These are phyloP conservation scores for Koerneria pararmatus DNA, from an alignment of 2,888 invertebrate genomes.

Conservation along the genomic window DNA sequence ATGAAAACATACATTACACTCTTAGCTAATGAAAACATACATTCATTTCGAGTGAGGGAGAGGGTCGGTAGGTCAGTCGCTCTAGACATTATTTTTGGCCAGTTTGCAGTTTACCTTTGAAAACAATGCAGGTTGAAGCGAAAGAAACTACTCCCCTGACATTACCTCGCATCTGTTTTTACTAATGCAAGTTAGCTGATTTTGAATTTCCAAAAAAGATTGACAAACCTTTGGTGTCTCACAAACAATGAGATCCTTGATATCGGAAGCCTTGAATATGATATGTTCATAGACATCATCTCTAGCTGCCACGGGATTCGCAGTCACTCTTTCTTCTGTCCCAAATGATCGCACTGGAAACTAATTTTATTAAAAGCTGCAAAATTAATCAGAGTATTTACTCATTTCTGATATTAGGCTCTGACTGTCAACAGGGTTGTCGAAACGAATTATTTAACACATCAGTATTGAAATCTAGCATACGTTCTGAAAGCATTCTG, in stretches of 20 bases:
- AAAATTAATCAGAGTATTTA: slow-evolving; percentile 11
- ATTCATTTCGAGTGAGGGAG: too few relatives aligned
- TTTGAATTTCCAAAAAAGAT: too few relatives aligned
- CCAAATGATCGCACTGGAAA: slow-evolving; percentile 91
- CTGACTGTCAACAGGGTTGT: not conserved
- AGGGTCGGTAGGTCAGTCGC: too few relatives aligned
- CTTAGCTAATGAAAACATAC: too few relatives aligned
- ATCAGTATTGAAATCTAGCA: slow-evolving; percentile 3
- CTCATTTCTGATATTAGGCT: not conserved
- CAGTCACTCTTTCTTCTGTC: slow-evolving; percentile 93
- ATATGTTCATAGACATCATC: slow-evolving; percentile 98
- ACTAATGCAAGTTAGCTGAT: too few relatives aligned
- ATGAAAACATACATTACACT: too few relatives aligned
- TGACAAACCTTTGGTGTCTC: slow-evolving; percentile 71
- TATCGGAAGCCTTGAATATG: slow-evolving; percentile 85
- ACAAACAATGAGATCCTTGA: slow-evolving; percentile 91
- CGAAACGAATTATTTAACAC: not conserved
- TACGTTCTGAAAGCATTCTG: too few relatives aligned
- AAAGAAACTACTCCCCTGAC: too few relatives aligned
- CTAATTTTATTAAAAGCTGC: not conserved
- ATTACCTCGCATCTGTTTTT: too few relatives aligned
- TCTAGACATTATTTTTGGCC: too few relatives aligned
- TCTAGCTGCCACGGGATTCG: slow-evolving; percentile 88
- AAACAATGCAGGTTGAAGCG: too few relatives aligned
- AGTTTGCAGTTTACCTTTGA: too few relatives aligned